phyloP scores from a whole-genome alignment of 2,888 invertebrate species.

The Watsonalla cultraria region DNA sequence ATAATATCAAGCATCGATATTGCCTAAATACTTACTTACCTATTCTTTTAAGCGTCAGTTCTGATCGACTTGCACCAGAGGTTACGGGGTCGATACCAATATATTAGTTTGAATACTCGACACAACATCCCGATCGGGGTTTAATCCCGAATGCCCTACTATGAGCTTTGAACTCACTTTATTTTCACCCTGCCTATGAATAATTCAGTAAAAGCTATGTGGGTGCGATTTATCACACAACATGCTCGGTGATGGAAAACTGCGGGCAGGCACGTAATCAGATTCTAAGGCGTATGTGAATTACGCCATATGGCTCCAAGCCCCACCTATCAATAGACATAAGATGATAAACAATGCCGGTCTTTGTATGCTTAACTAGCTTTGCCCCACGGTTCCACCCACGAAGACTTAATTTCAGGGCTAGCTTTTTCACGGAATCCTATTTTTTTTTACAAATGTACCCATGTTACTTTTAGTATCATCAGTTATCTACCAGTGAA shows the following conservation, averaged over 20 bases:
- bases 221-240: not conserved
- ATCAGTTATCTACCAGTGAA: no score
- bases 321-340: not conserved
- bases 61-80: slow-evolving; percentile 9
- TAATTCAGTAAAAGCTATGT: slow-evolving; percentile 1
- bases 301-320: not conserved
- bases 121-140: slow-evolving; percentile 2
- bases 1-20: no score
- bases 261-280: not conserved
- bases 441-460: no score
- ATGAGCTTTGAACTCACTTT: slow-evolving; percentile 4
- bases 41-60: slow-evolving; percentile 4
- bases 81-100: slow-evolving; percentile 5
- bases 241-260: not conserved
- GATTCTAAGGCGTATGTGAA: not conserved
- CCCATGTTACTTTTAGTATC: no score
- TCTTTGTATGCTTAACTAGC: no score
- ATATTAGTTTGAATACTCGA: slow-evolving; percentile 19
- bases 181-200: slow-evolving; percentile 4
- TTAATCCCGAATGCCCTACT: slow-evolving; percentile 7
- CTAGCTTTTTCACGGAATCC: no score
- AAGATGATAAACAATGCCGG: not conserved
- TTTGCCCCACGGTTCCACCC: no score
- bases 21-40: no score
- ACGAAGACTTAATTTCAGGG: no score